These are phyloP conservation scores for Machaerirhynchus nigripectus DNA, from an alignment of 2,113 vertebrate species.

Conservation along the genomic window DNA sequence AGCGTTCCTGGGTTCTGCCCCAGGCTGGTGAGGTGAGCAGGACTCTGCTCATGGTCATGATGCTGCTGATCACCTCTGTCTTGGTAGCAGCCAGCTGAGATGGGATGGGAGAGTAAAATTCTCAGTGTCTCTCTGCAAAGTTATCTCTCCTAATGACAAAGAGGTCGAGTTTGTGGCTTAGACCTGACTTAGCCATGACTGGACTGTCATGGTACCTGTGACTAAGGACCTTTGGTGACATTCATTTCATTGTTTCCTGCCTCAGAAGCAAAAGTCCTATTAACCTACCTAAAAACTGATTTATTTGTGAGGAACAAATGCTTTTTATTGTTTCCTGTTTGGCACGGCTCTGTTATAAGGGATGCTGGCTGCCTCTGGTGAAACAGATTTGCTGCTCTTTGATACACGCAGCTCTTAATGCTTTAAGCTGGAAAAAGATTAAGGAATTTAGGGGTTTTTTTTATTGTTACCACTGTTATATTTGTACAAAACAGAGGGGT, in stretches of 20 bases:
- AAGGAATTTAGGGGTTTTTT: not conserved
- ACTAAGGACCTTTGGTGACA: not conserved
- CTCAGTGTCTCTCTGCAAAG: not conserved
- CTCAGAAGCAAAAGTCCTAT: not conserved
- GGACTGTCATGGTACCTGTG: fast-evolving
- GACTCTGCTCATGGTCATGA: not conserved
- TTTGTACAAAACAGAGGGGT: not conserved
- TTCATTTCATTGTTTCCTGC: not conserved
- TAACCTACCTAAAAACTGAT: not conserved
- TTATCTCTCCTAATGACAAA: not conserved
- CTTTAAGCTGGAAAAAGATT: not conserved
- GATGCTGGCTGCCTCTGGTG: not conserved
- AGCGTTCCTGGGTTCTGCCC: fast-evolving
- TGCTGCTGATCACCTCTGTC: fast-evolving
- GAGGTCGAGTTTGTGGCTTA: not conserved
- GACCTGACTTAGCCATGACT: not conserved
- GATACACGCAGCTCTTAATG: not conserved
- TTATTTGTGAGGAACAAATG: not conserved
- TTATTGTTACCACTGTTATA: not conserved
- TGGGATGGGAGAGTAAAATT: not conserved
- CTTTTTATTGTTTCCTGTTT: not conserved
- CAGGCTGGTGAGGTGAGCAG: not conserved
- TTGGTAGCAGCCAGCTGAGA: not conserved
- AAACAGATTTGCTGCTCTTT: not conserved
- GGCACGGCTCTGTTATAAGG: fast-evolving